These are phyloP conservation scores for Stictocephala bisonia DNA, from an alignment of 2,888 invertebrate species.

Conservation along the genomic window DNA sequence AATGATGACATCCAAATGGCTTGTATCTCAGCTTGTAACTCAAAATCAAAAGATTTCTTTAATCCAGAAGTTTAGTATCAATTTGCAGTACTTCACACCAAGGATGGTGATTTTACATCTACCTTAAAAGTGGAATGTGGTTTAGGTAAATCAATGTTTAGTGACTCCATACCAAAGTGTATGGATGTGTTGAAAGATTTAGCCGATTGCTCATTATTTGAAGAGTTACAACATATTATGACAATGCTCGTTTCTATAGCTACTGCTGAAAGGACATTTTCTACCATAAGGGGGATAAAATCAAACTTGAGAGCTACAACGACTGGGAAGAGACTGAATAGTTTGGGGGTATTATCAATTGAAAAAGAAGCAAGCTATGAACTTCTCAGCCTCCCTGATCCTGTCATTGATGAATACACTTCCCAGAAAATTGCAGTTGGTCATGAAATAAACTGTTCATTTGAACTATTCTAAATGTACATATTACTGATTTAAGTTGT, in stretches of 20 bases:
- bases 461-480: not conserved
- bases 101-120: not conserved
- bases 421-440: not conserved
- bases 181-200: not conserved
- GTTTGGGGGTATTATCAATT: not conserved
- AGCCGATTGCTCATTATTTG: not conserved
- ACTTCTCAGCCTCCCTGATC: constrained; percentile 12
- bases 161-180: too few relatives aligned
- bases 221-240: not conserved
- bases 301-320: too few relatives aligned
- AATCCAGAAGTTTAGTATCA: not conserved
- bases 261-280: not conserved
- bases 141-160: not conserved
- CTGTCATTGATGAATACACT: constrained; percentile 6
- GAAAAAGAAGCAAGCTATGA: not conserved
- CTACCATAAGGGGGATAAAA: not conserved
- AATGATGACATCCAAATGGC: not conserved
- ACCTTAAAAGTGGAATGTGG: not conserved
- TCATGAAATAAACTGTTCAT: not conserved
- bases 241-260: not conserved
- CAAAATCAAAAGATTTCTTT: not conserved
- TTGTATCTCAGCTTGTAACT: not conserved
- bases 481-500: too few relatives aligned
- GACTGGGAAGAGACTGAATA: not conserved
- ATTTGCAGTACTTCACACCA: not conserved